Evolutionary conservation across 2,888 invertebrate species (phyloP).

Genomic region (Morinoia aosen): DNA sequence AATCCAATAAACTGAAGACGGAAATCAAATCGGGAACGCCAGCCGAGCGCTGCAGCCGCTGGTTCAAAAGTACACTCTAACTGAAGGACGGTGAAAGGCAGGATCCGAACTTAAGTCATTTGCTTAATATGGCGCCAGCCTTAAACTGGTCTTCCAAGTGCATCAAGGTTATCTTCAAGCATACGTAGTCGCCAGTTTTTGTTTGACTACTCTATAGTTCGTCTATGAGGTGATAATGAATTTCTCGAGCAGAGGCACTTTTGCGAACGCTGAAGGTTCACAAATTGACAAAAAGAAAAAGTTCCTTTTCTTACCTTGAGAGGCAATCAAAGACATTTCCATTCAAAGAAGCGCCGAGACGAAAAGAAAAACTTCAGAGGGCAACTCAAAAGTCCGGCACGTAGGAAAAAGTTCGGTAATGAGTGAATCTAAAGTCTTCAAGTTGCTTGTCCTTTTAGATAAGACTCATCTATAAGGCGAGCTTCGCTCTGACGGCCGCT

Average conservation of each 20-base stretch:
- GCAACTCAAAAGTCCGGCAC: conserved; percentile 38
- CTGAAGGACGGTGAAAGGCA: not conserved
- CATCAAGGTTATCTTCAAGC: conserved; percentile 4
- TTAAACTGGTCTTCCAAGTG: not conserved
- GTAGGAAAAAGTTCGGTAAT: conserved; percentile 41
- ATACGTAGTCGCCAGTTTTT: not conserved
- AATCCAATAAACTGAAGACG: not conserved
- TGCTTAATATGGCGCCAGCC: not conserved
- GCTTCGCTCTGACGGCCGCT: not conserved
- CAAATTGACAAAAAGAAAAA: conserved; percentile 17
- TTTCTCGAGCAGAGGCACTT: not conserved
- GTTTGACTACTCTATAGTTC: not conserved
- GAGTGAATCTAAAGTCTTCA: conserved; percentile 50
- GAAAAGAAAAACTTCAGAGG: not conserved
- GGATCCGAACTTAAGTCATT: not conserved
- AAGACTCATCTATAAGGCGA: conserved; percentile 15
- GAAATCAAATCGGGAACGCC: not conserved
- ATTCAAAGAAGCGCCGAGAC: conserved; percentile 31
- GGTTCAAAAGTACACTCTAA: not conserved
- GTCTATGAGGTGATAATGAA: not conserved
- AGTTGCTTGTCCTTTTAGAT: conserved; percentile 41
- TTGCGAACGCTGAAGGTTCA: not conserved
- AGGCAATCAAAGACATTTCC: conserved; percentile 34
- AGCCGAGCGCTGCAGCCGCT: not conserved
- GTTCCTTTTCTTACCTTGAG: not conserved